Conservation (phyloP, 2,888 invertebrate genomes). For the Spodoptera picta region DNA sequence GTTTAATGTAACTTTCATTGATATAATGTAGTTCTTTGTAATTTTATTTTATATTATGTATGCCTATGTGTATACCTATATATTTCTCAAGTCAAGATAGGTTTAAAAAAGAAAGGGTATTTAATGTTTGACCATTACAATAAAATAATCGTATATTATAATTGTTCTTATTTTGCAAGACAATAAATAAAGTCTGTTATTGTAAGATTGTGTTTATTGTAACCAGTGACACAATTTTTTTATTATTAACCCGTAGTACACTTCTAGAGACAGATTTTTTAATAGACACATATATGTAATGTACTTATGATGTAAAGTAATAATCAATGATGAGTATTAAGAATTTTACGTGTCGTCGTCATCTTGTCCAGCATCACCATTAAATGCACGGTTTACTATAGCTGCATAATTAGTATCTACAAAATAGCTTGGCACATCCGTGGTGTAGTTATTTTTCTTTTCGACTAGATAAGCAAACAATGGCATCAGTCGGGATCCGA, state of each 20-base stretch:
- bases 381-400: slow-evolving; percentile 56
- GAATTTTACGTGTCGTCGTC: slow-evolving; percentile 15
- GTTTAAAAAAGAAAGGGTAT: too few species aligned
- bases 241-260: slow-evolving; percentile 21
- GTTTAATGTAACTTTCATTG: too few species aligned
- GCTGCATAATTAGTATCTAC: slow-evolving; percentile 59
- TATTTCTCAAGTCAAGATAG: too few species aligned
- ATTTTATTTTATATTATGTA: too few species aligned
- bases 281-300: neutral
- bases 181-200: slow-evolving; percentile 20
- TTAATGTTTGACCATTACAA: too few species aligned
- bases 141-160: too few species aligned
- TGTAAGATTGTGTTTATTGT: slow-evolving; percentile 31
- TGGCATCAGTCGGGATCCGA: slow-evolving; percentile 67
- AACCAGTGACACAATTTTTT: slow-evolving; percentile 12
- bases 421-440: slow-evolving; percentile 62
- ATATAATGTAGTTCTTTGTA: too few species aligned
- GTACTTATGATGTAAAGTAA: too few species aligned
- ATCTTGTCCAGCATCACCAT: slow-evolving; percentile 6
- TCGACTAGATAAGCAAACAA: slow-evolving; percentile 74
- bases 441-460: slow-evolving; percentile 62
- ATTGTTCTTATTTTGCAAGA: too few species aligned
- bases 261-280: slow-evolving; percentile 4
- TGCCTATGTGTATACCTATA: too few species aligned
- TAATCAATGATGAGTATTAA: too few species aligned